These are phyloP conservation scores for Magallana nippona DNA, from an alignment of 2,888 invertebrate species.

Conservation along the genomic window DNA sequence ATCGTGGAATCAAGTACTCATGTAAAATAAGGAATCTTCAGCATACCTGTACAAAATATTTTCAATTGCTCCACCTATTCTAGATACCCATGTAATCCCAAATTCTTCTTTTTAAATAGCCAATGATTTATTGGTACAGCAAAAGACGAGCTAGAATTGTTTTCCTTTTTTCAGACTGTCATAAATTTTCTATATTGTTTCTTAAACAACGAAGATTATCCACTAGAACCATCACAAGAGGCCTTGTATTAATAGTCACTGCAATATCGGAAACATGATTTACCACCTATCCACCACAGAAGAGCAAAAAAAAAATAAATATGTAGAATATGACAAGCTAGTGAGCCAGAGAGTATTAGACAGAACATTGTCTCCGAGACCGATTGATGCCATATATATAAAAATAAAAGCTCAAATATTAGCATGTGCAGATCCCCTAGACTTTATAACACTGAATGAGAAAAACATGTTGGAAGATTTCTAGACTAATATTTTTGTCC, in stretches of 20 bases:
- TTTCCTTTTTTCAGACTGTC: too few species aligned
- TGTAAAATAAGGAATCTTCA: too few species aligned
- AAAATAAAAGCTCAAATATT: not conserved
- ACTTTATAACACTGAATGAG: not conserved
- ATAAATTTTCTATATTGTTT: not conserved
- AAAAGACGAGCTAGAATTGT: too few species aligned
- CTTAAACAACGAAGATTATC: not conserved
- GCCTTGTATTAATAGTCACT: not conserved
- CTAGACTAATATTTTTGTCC: conserved; percentile 27
- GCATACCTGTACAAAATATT: too few species aligned
- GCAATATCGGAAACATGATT: not conserved
- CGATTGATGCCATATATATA: not conserved
- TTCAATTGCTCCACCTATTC: too few species aligned
- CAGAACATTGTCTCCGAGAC: not conserved
- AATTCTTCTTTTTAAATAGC: too few species aligned
- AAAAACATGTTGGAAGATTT: conserved; percentile 15
- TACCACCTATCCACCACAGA: not conserved
- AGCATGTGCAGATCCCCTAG: conserved; percentile 1
- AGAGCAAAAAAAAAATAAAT: not conserved
- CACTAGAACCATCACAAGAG: conserved; percentile 4
- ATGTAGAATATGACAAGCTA: conserved; percentile 6
- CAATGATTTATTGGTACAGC: too few species aligned
- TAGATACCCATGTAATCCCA: too few species aligned
- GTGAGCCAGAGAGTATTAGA: not conserved
- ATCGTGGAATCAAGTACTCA: too few species aligned